A percentile compares a stretch with the other conserved stretches of the same genome.
Evolutionary conservation across 2,113 vertebrate genomes (phyloP).

Genomic region (Vidua macroura): DNA sequence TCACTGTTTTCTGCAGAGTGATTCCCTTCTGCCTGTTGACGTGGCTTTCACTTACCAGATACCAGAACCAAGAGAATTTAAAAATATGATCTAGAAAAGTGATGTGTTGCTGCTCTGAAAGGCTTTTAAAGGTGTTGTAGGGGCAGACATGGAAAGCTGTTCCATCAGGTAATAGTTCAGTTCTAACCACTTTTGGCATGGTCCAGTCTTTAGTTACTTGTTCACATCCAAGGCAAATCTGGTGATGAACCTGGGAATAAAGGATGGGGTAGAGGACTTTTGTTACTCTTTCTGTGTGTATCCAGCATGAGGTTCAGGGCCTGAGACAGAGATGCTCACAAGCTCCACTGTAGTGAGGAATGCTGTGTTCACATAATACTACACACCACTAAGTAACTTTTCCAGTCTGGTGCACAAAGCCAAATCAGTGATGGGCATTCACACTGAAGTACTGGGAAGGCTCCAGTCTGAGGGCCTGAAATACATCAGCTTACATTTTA

Average conservation of each 20-base stretch:
- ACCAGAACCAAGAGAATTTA: neutral
- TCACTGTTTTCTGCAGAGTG: neutral
- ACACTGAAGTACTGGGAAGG: neutral
- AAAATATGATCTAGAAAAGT: neutral
- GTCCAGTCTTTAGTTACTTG: neutral
- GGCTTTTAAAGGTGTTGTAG: neutral
- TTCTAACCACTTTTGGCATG: neutral
- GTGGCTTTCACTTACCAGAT: neutral
- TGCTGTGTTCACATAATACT: neutral
- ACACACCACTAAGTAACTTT: neutral
- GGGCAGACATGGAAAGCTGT: neutral
- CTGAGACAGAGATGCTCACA: neutral
- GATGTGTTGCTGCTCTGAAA: neutral
- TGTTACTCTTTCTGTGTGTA: neutral
- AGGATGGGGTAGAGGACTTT: neutral
- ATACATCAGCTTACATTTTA: neutral
- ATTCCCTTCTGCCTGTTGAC: accelerated
- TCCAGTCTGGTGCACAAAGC: neutral
- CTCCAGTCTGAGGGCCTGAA: neutral
- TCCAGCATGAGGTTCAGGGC: neutral
- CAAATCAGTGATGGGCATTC: neutral
- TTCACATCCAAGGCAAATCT: neutral
- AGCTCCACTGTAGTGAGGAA: neutral
- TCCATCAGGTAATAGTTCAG: neutral
- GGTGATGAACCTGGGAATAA: neutral